Evolutionary conservation across 2,888 invertebrate genomes (phyloP).

Genomic region (Octonoba sinensis): DNA sequence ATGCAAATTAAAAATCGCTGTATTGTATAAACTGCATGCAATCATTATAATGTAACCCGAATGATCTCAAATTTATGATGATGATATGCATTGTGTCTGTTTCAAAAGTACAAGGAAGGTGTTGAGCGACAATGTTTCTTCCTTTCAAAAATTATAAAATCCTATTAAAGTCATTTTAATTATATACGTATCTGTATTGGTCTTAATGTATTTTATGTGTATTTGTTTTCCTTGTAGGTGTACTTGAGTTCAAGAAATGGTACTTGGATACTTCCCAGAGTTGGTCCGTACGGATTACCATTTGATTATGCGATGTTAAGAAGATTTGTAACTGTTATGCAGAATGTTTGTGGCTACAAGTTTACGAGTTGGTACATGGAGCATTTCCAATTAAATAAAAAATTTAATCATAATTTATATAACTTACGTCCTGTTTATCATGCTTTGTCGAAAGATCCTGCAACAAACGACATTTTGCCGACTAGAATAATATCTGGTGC

Average conservation of each 20-base stretch:
- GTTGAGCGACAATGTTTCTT: too few relatives aligned
- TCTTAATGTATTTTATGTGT: too few relatives aligned
- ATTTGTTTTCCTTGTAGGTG: conserved; percentile 26
- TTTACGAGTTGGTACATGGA: conserved; percentile 33
- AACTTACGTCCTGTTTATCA: conserved; percentile 26
- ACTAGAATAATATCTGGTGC: conserved; percentile 45
- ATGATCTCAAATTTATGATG: too few relatives aligned
- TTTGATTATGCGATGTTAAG: conserved; percentile 47
- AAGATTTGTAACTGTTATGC: conserved; percentile 26
- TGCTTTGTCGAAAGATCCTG: conserved; percentile 41
- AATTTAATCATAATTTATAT: conserved; percentile 56
- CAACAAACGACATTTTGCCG: conserved; percentile 57
- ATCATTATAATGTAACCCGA: too few relatives aligned
- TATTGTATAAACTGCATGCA: too few relatives aligned
- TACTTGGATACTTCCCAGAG: conserved; percentile 53
- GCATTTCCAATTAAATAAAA: conserved; percentile 16
- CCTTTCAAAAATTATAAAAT: too few relatives aligned
- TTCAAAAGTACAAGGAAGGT: too few relatives aligned
- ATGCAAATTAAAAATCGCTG: too few relatives aligned
- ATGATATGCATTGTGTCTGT: too few relatives aligned
- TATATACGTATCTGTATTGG: too few relatives aligned
- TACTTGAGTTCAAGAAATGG: conserved; percentile 53
- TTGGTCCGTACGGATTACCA: conserved; percentile 56
- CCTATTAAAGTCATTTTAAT: too few relatives aligned
- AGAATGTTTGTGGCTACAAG: conserved; percentile 20